phyloP scores from a whole-genome alignment of 2,888 invertebrate species.

The Campopleginae sp. region DNA sequence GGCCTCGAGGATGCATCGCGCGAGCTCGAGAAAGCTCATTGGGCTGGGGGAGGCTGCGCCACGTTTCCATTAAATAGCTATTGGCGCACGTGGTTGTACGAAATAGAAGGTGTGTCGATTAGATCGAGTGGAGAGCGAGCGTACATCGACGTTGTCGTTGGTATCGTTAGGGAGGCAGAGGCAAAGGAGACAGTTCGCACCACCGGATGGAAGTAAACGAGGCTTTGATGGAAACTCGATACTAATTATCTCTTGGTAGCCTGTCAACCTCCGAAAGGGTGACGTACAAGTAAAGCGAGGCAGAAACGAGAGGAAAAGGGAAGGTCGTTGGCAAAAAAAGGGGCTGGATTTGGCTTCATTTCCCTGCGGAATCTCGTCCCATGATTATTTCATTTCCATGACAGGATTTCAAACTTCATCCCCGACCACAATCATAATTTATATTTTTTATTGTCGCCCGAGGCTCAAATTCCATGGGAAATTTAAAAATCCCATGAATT shows the following conservation, averaged over 20 bases:
- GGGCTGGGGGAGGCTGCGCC: slow-evolving; percentile 42
- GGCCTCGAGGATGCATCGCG: slow-evolving; percentile 1
- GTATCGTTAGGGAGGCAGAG: slow-evolving; percentile 25
- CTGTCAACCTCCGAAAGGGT: slow-evolving; percentile 55
- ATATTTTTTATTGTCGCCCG: neutral
- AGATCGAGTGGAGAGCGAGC: slow-evolving; percentile 52
- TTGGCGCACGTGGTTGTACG: slow-evolving; percentile 55
- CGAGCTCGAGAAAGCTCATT: slow-evolving; percentile 17
- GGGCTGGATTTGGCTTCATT: neutral
- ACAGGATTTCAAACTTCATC: neutral
- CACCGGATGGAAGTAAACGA: slow-evolving; percentile 75
- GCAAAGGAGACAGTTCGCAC: slow-evolving; percentile 54
- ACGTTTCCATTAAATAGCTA: slow-evolving; percentile 64
- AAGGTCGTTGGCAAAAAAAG: slow-evolving; percentile 13
- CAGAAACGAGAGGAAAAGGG: slow-evolving; percentile 11
- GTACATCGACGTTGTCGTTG: slow-evolving; percentile 26
- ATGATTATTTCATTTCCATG: neutral
- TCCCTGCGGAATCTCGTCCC: neutral
- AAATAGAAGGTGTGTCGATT: slow-evolving; percentile 67
- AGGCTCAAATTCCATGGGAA: neutral
- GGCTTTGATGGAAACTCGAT: slow-evolving; percentile 81
- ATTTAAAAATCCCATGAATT: neutral
- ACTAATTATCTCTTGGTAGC: slow-evolving; percentile 77
- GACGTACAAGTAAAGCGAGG: slow-evolving; percentile 31
- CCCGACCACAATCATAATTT: neutral